Conservation (phyloP, 2,888 invertebrate genomes). For the Lasioglossum pauxillum region DNA sequence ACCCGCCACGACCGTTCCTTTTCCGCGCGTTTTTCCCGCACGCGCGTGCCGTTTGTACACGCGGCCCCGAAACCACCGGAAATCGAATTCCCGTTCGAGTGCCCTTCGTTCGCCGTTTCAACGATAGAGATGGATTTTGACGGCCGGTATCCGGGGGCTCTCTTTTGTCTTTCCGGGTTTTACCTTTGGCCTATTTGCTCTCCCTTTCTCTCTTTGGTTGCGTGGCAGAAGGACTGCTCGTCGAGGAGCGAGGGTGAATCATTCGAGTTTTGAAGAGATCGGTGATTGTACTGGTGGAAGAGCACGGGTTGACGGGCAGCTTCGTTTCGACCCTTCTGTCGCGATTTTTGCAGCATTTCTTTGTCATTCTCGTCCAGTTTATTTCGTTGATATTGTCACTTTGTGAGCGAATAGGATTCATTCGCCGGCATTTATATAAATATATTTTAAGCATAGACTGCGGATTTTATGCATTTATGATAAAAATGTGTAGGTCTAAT, state of each 20-base stretch:
- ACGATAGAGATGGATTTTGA: background rate
- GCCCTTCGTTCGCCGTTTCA: background rate
- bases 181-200: background rate
- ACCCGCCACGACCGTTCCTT: background rate
- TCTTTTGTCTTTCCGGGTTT: background rate
- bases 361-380: background rate
- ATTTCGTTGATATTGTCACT: background rate
- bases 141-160: background rate
- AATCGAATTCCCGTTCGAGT: slow-evolving; percentile 34
- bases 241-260: slow-evolving; percentile 6
- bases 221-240: background rate
- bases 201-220: background rate
- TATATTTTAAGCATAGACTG: background rate
- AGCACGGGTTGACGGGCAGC: background rate
- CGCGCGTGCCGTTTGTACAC: slow-evolving; percentile 37
- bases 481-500: no score
- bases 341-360: background rate
- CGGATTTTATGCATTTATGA: no score
- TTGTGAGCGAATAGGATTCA: background rate
- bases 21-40: background rate
- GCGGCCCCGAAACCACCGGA: slow-evolving; percentile 4
- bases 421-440: background rate
- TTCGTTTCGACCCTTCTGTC: background rate
- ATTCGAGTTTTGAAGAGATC: slow-evolving; percentile 4
- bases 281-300: background rate